Base-by-base conservation (phyloP, 2,888 invertebrate species). In the Myopa tessellatipennis region DNA sequence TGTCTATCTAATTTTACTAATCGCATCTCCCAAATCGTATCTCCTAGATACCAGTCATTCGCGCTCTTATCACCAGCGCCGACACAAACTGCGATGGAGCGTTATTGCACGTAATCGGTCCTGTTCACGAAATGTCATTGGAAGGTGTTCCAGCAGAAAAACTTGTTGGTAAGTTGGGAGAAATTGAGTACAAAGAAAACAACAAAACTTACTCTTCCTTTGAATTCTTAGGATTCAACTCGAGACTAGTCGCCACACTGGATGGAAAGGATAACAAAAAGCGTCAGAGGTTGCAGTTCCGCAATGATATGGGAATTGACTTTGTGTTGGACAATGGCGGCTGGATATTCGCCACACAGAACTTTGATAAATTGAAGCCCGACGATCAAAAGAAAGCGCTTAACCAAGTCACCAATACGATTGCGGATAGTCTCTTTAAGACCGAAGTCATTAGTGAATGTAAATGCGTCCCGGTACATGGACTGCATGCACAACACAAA, bases 301-400 rank as follows among this genome's bases (percentile, higher is more conserved):
- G 89, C 26, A 83, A 85, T 18, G 93, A 95, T 84, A 91, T 92
- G 83, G 96, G 95, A 87, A 91, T 92, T 55, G 92, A 92, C 79
- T 92, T 94, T 82, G 91, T 93, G 12, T 90, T 93, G 78, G 88
- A 86, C 12, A 87, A 85, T 72, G 86, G 87, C 5, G 89, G 89
- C 4, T 89, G 88, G 86, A 85, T 88, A 52, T 90, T 89, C 78
- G 82, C 85, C n/a, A 84, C 87, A 3, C 85, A 87, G 73, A 85
- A 86, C 79, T 88, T 87, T 75, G 84, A 87, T 4, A 83, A 84
- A 61, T 67, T 86, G 4, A 85, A 85, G 34, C 75, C 82, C 0
- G 81, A 82, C 0, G 86, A 88, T 36, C 85, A 86, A 60, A 87
- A 85, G 79, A 85, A 85, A 26, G 85, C 85, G 3, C 75, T 87